Evolutionary conservation across 2,888 invertebrate genomes (phyloP).

Genomic region (Petrolisthes manimaculis): DNA sequence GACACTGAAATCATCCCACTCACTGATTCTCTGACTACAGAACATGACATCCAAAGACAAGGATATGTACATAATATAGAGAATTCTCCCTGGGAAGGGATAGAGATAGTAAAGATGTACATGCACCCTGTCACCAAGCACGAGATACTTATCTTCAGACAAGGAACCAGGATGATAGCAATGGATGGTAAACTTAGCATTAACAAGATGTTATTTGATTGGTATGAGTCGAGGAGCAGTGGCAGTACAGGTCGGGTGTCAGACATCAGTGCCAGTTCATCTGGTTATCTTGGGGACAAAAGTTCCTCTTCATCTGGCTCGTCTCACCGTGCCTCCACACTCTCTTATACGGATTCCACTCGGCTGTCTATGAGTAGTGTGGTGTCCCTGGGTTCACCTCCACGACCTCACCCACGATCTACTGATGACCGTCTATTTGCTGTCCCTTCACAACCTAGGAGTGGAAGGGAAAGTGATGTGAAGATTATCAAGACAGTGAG

Average conservation of each 20-base stretch:
- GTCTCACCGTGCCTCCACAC: conserved; percentile 31
- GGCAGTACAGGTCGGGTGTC: neutral
- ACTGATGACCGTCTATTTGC: conserved; percentile 37
- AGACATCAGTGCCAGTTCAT: conserved; percentile 21
- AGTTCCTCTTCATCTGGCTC: conserved; percentile 49
- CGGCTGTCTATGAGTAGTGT: conserved; percentile 57
- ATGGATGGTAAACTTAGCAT: neutral
- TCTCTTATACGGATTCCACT: conserved; percentile 38
- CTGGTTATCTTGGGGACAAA: conserved; percentile 59
- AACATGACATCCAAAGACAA: conserved; percentile 1
- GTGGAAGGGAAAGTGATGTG: neutral
- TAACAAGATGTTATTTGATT: neutral
- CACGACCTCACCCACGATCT: neutral
- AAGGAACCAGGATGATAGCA: neutral
- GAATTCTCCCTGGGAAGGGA: neutral
- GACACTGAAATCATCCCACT: neutral
- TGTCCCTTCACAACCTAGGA: conserved; percentile 24
- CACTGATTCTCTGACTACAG: neutral
- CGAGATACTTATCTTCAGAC: neutral
- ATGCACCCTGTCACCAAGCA: neutral
- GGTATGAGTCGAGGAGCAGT: neutral
- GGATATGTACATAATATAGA: neutral
- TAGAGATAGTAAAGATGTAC: neutral
- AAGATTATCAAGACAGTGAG: neutral
- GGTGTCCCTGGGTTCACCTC: conserved; percentile 38